Conservation (phyloP, 2,113 vertebrate species). For the Amphiprion ocellaris region DNA sequence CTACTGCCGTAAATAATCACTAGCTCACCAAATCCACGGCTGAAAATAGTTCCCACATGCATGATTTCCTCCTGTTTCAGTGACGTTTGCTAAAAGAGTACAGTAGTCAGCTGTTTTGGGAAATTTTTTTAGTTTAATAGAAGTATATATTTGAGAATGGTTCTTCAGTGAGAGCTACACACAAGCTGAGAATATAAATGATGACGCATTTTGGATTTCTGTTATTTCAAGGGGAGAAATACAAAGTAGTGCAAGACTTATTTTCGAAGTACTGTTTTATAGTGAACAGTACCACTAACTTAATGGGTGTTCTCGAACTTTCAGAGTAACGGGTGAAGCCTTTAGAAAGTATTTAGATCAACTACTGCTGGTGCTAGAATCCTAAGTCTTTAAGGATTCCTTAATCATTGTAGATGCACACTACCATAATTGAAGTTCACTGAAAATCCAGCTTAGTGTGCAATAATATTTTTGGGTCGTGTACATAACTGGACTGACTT, state of each 20-base stretch:
- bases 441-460: background rate
- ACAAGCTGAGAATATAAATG: no score
- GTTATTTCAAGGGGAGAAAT: no score
- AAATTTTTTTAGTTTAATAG: background rate
- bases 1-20: background rate
- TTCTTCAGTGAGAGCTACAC: background rate
- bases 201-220: no score
- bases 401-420: background rate
- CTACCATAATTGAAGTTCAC: background rate
- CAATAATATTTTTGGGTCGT: background rate
- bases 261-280: background rate
- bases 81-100: background rate
- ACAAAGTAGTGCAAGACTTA: background rate
- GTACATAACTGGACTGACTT: slow-evolving; percentile 22
- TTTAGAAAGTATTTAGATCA: background rate
- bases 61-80: slow-evolving; percentile 2
- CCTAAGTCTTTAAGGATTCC: background rate
- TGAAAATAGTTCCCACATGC: background rate
- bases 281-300: background rate
- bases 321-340: background rate
- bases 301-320: background rate
- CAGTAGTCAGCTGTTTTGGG: background rate
- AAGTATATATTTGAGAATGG: background rate
- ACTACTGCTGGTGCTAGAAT: background rate
- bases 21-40: background rate